Conservation (phyloP, 2,113 vertebrate species). For the Larimichthys crocea region DNA sequence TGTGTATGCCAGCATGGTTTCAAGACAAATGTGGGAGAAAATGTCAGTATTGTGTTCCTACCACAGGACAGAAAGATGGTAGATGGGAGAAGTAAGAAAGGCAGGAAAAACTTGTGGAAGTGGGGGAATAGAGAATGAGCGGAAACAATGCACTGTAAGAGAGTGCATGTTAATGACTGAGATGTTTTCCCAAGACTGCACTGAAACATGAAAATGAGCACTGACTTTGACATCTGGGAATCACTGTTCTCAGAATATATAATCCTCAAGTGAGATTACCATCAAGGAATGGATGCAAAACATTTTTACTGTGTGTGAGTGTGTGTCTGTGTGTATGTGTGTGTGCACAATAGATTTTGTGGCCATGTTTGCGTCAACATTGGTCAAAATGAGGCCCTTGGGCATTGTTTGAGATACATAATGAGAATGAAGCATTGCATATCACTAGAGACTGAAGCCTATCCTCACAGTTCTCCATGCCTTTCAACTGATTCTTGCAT, state of each 20-base stretch:
- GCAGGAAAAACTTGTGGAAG: slow-evolving; percentile 8
- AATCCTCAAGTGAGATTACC: slow-evolving; percentile 74
- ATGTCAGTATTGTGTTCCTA: neutral
- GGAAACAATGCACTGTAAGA: slow-evolving; percentile 43
- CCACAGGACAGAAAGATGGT: slow-evolving; percentile 8
- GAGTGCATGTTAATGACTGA: slow-evolving; percentile 68
- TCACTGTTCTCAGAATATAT: slow-evolving; percentile 63
- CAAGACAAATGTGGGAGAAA: neutral
- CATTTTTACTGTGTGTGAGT: slow-evolving; percentile 29
- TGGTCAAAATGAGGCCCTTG: slow-evolving; percentile 78
- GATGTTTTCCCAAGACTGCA: slow-evolving; percentile 48
- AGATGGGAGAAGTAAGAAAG: slow-evolving; percentile 18
- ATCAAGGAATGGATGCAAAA: slow-evolving; percentile 68
- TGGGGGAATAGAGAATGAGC: slow-evolving; percentile 13
- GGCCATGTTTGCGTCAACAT: slow-evolving; percentile 47
- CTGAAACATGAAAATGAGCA: slow-evolving; percentile 68
- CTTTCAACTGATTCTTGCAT: slow-evolving; percentile 56
- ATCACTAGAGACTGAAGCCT: slow-evolving; percentile 46
- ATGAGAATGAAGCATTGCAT: slow-evolving; percentile 64
- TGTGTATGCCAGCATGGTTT: neutral
- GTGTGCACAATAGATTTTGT: slow-evolving; percentile 28
- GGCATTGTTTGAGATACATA: slow-evolving; percentile 75
- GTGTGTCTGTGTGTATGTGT: slow-evolving; percentile 11
- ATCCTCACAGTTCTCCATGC: slow-evolving; percentile 49
- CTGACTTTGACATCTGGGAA: slow-evolving; percentile 71